These are phyloP conservation scores for Pleuronectes platessa DNA, from an alignment of 2,113 vertebrate species.

Conservation along the genomic window DNA sequence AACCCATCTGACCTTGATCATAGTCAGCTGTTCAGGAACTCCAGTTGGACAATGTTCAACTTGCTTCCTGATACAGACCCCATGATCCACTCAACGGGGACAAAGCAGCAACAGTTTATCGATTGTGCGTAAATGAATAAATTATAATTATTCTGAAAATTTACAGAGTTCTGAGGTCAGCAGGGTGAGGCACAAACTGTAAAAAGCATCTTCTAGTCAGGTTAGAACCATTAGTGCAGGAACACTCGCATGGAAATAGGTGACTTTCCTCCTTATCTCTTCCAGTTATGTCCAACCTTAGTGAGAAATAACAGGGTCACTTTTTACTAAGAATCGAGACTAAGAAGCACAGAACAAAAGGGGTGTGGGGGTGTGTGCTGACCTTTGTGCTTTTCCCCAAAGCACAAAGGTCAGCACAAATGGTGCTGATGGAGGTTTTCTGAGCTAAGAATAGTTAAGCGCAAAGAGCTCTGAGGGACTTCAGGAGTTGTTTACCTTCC, in stretches of 20 bases:
- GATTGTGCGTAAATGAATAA: background rate
- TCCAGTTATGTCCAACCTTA: conserved; percentile 33
- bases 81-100: too few relatives aligned
- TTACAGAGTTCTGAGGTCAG: background rate
- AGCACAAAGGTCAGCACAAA: conserved; percentile 4
- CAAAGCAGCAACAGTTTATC: background rate
- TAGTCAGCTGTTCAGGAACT: background rate
- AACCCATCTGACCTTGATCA: too few relatives aligned
- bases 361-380: background rate
- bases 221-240: too few relatives aligned
- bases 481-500: conserved; percentile 9
- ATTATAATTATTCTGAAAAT: background rate
- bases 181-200: background rate
- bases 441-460: conserved; percentile 10
- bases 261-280: conserved; percentile 13
- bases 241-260: conserved; percentile 11
- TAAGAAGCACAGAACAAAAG: conserved; percentile 34
- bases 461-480: conserved; percentile 4
- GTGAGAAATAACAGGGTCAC: conserved; percentile 52
- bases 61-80: background rate
- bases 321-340: conserved; percentile 41
- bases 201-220: too few relatives aligned
- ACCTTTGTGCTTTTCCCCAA: conserved; percentile 12
- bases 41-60: background rate
- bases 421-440: conserved; percentile 18